These are phyloP conservation scores for Drosophila leonis DNA, from an alignment of 2,888 invertebrate species.

Conservation along the genomic window DNA sequence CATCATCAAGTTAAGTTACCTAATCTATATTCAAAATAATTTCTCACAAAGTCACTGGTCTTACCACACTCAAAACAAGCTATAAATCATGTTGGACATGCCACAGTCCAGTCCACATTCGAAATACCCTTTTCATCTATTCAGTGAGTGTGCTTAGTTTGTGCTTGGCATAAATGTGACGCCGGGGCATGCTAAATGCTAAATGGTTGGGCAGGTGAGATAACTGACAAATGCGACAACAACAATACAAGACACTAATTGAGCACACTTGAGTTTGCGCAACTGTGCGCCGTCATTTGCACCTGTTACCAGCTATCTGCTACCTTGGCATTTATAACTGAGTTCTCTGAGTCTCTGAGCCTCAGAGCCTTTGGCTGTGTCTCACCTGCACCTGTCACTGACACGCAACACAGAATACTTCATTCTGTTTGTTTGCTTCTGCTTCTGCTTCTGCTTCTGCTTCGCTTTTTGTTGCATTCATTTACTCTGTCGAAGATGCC, in stretches of 20 bases:
- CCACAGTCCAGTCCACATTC: background rate
- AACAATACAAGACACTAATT: slow-evolving; percentile 50
- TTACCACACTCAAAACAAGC: background rate
- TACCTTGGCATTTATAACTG: background rate
- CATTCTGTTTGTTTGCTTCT: slow-evolving; percentile 1
- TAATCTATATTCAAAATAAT: background rate
- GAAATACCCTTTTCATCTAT: background rate
- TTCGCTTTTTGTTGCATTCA: slow-evolving; percentile 22
- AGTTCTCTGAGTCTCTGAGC: background rate
- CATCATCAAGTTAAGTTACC: background rate
- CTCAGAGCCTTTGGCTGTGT: slow-evolving; percentile 5
- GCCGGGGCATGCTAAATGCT: background rate
- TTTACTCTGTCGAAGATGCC: slow-evolving; percentile 28
- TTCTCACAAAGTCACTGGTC: background rate
- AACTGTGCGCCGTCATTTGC: slow-evolving; percentile 12
- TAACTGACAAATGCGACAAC: slow-evolving; percentile 19
- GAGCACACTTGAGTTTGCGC: slow-evolving; percentile 28
- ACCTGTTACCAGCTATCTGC: background rate
- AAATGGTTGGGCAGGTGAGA: background rate
- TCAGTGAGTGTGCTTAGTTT: background rate
- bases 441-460: background rate
- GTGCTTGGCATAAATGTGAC: slow-evolving; percentile 2
- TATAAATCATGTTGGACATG: background rate
- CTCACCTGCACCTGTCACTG: slow-evolving; percentile 36
- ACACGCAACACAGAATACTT: slow-evolving; percentile 19